phyloP scores from a whole-genome alignment of 2,113 vertebrate species.

The Macrotus californicus region DNA sequence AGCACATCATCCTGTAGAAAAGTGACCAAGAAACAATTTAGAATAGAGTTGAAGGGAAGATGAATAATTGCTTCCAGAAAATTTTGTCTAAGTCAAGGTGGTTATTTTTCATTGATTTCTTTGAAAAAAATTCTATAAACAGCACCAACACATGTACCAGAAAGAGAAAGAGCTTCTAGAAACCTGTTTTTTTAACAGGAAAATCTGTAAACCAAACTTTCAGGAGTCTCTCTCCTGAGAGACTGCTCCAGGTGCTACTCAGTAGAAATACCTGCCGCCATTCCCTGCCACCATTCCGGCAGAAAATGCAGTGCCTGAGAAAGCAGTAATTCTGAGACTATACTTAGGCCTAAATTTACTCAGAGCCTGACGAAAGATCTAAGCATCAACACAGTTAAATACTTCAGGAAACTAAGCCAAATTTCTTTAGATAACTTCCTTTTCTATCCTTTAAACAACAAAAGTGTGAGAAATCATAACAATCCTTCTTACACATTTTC shows the following conservation, averaged over 20 bases:
- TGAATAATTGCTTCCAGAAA: background rate
- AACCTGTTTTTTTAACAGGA: background rate
- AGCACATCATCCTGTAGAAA: background rate
- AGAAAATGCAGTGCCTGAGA: background rate
- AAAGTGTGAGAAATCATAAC: background rate
- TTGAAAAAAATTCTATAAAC: background rate
- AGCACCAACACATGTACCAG: background rate
- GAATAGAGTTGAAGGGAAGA: background rate
- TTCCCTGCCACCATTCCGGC: background rate
- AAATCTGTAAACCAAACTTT: background rate
- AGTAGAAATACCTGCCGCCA: background rate
- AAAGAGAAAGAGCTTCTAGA: background rate
- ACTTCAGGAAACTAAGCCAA: background rate
- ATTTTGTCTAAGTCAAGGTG: background rate
- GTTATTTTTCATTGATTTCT: constrained; percentile 10
- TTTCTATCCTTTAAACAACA: background rate
- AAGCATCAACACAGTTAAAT: background rate
- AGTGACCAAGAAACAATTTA: background rate
- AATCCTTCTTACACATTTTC: background rate
- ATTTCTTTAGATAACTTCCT: background rate
- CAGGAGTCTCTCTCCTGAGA: background rate
- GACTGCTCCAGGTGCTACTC: background rate
- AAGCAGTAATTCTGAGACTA: background rate
- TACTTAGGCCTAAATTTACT: background rate
- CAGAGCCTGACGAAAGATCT: background rate